These are phyloP conservation scores for Sebastes umbrosus DNA, from an alignment of 2,797 vertebrate species.

Conservation along the genomic window DNA sequence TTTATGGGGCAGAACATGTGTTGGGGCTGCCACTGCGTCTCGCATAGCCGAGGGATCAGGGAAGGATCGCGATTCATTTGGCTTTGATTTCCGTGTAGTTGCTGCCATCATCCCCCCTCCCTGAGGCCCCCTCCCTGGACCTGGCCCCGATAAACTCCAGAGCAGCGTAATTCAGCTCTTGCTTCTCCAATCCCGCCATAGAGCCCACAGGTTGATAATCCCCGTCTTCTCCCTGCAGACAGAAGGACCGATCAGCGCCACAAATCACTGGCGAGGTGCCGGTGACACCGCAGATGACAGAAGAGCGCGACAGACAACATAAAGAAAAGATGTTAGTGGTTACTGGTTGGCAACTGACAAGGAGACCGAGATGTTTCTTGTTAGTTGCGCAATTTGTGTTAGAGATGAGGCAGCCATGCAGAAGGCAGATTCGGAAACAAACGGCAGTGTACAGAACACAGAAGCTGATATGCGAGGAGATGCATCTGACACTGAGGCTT, in stretches of 20 bases:
- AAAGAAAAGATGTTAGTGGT: slow-evolving; percentile 56
- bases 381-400: slow-evolving; percentile 64
- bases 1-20: slow-evolving; percentile 37
- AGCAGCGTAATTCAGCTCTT: slow-evolving; percentile 85
- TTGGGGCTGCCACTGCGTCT: slow-evolving; percentile 76
- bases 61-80: slow-evolving; percentile 88
- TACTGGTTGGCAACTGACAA: slow-evolving; percentile 61
- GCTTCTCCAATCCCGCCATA: slow-evolving; percentile 82
- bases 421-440: slow-evolving; percentile 56
- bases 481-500: slow-evolving; percentile 66
- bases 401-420: slow-evolving; percentile 68
- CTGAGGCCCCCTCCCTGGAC: slow-evolving; percentile 78
- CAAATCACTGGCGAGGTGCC: slow-evolving; percentile 18
- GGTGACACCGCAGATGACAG: neutral
- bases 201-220: slow-evolving; percentile 85
- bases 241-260: slow-evolving; percentile 46
- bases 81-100: slow-evolving; percentile 86
- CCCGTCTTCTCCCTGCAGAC: slow-evolving; percentile 84
- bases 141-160: slow-evolving; percentile 81
- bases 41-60: slow-evolving; percentile 82
- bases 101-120: slow-evolving; percentile 83
- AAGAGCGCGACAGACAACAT: slow-evolving; percentile 21
- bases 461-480: slow-evolving; percentile 73
- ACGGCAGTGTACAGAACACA: slow-evolving; percentile 55
- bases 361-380: slow-evolving; percentile 66